Evolutionary conservation across 1,140 invertebrate genomes (phyloP).

Genomic region (Platyura marginata): DNA sequence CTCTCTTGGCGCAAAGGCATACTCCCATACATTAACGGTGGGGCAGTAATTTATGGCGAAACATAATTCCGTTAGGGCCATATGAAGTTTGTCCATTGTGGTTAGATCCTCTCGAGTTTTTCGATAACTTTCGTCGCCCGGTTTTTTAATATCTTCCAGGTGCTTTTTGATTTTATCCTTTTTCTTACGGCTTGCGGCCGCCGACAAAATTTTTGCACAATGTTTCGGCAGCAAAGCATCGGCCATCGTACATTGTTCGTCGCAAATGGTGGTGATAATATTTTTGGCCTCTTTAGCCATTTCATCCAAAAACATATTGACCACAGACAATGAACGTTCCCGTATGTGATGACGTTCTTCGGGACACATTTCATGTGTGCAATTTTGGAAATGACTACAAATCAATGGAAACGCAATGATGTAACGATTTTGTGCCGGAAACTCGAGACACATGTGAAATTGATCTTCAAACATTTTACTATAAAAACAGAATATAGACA

Average conservation of each 20-base stretch:
- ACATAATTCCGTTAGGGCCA: conserved; percentile 94
- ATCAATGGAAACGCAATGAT: conserved; percentile 96
- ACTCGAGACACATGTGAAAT: conserved; percentile 96
- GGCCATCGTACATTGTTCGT: conserved; percentile 88
- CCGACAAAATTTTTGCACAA: conserved; percentile 74
- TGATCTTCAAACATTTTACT: conserved; percentile 94
- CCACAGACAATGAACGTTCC: conserved; percentile 86
- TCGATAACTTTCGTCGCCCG: conserved; percentile 84
- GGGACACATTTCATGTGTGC: conserved; percentile 94
- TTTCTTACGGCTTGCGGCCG: conserved; percentile 75
- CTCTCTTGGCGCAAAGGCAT: conserved; percentile 94
- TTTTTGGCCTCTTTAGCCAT: conserved; percentile 99
- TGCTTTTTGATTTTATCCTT: conserved; percentile 84
- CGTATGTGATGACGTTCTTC: conserved; percentile 96
- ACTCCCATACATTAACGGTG: conserved; percentile 96
- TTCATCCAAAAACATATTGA: conserved; percentile 95
- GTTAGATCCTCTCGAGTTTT: conserved; percentile 92
- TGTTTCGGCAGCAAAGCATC: conserved; percentile 90
- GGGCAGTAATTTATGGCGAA: conserved; percentile 94
- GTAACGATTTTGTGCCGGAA: conserved; percentile 93
- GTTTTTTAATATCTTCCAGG: conserved; percentile 64
- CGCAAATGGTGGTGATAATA: conserved; percentile 95
- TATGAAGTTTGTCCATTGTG: conserved; percentile 97
- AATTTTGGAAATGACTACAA: conserved; percentile 94
- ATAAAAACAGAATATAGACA: conserved; percentile 96